Evolutionary conservation across 2,888 invertebrate species (phyloP), one percentile per base, ranked within the genome.

Genomic region (Brenthis hecate): DNA sequence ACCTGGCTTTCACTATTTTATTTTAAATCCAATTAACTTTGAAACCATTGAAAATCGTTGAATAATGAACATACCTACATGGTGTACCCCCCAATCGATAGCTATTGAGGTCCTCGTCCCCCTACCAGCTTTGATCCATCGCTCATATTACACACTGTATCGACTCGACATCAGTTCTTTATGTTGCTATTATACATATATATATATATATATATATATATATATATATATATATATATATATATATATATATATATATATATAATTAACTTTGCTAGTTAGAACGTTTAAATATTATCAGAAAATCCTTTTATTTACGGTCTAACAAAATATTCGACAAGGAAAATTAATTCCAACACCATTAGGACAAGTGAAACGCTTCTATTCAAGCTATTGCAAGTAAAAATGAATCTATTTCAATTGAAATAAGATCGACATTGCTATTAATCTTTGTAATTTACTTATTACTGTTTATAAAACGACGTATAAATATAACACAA

Each of bases 281-380:
- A 56, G 14, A 51, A 36, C 11, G 43, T 51, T 28, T 53, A 53
- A 28, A 58, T 43, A 57, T 23, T 6, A 53, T 50, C 43, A 53
- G 62, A 71, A 65, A 65, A 68, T 65, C 28, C 54, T 54, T 56
- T 36, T 62, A 61, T 65, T 71, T 58, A 65, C 2, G 36, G 54
- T 58, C 63, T 55, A 56, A 57, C 62, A 43, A 54, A 68, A 70
- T 68, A 32, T 65, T 62, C 68, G 65, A 68, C 57, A 55, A 56
- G 55, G 55, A 63, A 70, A 72, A 70, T 71, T 70, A 70, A 70
- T 68, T 65, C 62, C 16, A 70, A 56, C 68, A 68, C 72, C 72
- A 68, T 58, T 23, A 65, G 68, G 63, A 68, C 65, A 68, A 70
- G 55, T 55, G 43, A 60, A 36, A 61, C 47, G n/a, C 62, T 19